These are phyloP conservation scores for Drosophila formosana DNA, from an alignment of 2,888 invertebrate genomes.

Conservation along the genomic window DNA sequence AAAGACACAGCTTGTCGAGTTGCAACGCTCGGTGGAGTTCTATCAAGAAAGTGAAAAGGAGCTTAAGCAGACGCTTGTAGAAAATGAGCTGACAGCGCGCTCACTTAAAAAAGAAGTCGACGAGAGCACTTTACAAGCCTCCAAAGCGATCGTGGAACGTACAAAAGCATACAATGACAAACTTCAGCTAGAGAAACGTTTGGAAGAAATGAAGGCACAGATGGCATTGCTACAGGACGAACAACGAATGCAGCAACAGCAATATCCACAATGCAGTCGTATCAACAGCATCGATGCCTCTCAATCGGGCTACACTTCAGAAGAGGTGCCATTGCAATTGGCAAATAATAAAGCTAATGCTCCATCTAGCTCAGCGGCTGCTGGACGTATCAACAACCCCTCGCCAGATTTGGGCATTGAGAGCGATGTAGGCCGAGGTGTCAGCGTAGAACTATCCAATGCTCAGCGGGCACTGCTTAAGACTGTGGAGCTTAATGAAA, in stretches of 20 bases:
- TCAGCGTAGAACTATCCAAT: conserved; percentile 85
- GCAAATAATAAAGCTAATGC: conserved; percentile 40
- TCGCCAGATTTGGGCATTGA: conserved; percentile 97
- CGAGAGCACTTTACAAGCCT: conserved; percentile 90
- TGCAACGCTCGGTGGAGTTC: conserved; percentile 84
- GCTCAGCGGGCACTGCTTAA: conserved; percentile 83
- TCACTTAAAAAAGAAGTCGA: conserved; percentile 89
- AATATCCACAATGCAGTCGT: conserved; percentile 78
- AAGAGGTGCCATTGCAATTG: conserved; percentile 82
- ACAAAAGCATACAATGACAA: conserved; percentile 91
- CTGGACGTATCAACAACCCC: conserved; percentile 85
- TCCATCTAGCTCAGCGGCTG: conserved; percentile 58
- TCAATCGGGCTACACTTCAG: conserved; percentile 86
- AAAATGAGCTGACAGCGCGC: conserved; percentile 86
- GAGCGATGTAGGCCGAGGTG: conserved; percentile 90
- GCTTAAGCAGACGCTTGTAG: conserved; percentile 82
- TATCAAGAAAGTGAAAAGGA: conserved; percentile 85
- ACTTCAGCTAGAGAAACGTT: conserved; percentile 87
- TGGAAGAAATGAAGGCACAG: conserved; percentile 74
- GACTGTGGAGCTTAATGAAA: conserved; percentile 83
- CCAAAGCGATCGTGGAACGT: conserved; percentile 90
- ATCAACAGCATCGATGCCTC: conserved; percentile 76
- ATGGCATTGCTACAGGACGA: conserved; percentile 69
- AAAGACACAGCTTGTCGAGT: conserved; percentile 85
- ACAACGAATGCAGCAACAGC: conserved; percentile 41